These are phyloP conservation scores for Myoxocephalus aenaeus DNA, from an alignment of 2,797 vertebrate species.

Conservation along the genomic window DNA sequence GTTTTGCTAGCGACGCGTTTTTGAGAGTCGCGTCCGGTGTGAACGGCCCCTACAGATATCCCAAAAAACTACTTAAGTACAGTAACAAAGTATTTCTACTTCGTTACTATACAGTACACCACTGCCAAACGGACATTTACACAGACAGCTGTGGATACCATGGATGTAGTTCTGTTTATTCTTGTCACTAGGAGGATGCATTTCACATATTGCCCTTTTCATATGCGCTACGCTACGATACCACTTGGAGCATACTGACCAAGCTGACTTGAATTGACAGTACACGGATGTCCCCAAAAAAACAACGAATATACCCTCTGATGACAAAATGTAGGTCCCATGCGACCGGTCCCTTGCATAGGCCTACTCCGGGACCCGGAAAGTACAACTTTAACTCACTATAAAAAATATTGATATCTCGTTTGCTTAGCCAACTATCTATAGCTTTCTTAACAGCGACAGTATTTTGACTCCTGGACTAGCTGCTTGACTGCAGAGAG, in stretches of 20 bases:
- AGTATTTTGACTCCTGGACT: slow-evolving; percentile 6
- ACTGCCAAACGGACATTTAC: background rate
- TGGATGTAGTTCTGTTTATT: background rate
- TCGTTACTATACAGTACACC: too few species aligned
- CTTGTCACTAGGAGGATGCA: background rate
- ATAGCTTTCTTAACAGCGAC: background rate
- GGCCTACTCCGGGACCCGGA: background rate
- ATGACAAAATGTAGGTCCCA: background rate
- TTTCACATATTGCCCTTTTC: background rate
- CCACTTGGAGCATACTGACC: background rate
- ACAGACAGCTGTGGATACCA: background rate
- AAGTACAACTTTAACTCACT: background rate
- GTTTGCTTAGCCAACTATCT: background rate
- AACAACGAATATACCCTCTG: background rate
- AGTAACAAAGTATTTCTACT: too few species aligned
- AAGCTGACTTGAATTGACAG: background rate
- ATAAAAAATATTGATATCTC: background rate
- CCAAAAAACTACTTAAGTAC: too few species aligned
- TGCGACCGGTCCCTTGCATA: background rate
- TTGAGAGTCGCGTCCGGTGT: too few species aligned
- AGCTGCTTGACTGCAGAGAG: slow-evolving; percentile 21
- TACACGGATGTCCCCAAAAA: fast-evolving
- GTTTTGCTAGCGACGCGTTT: too few species aligned
- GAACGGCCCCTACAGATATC: too few species aligned
- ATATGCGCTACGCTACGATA: background rate